phyloP scores from a whole-genome alignment of 2,888 invertebrate species.

The Leptinotarsa juncta region DNA sequence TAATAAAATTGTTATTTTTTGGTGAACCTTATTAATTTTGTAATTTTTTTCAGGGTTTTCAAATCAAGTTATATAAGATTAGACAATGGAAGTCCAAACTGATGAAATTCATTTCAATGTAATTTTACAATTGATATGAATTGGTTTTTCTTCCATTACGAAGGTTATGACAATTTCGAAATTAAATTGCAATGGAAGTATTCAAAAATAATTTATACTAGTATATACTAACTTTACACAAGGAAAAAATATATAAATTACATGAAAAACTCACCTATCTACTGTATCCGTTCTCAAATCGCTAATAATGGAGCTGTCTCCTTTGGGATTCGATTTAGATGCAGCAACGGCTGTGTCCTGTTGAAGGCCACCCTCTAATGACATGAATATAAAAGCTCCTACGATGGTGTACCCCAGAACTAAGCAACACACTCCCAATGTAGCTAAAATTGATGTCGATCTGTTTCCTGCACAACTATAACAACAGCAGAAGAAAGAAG shows the following conservation, averaged over 20 bases:
- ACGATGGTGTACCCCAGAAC: slow-evolving; percentile 92
- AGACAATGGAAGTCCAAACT: too few species aligned
- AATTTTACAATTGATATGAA: too few species aligned
- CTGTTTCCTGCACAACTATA: slow-evolving; percentile 68
- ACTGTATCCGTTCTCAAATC: slow-evolving; percentile 79
- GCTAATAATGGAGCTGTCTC: slow-evolving; percentile 57
- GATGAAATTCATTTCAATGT: too few species aligned
- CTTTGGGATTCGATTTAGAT: slow-evolving; percentile 72
- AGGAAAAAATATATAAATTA: not conserved
- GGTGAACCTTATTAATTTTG: too few species aligned
- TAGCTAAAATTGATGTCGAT: slow-evolving; percentile 77
- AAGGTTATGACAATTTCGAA: too few species aligned
- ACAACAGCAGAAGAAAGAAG: slow-evolving; percentile 69
- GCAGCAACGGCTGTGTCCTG: slow-evolving; percentile 74
- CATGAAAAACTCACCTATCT: slow-evolving; percentile 62
- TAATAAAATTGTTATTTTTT: too few species aligned
- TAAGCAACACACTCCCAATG: slow-evolving; percentile 82
- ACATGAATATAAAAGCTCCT: slow-evolving; percentile 92
- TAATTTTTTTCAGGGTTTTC: too few species aligned
- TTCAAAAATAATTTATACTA: too few species aligned
- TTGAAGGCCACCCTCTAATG: slow-evolving; percentile 76
- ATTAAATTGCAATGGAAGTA: too few species aligned
- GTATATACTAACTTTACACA: too few species aligned
- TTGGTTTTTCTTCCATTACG: too few species aligned
- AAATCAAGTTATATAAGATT: too few species aligned